Percentiles rank a stretch among this genome's conserved stretches.
Conservation (phyloP, 2,797 vertebrate genomes). For the Lates japonicus region DNA sequence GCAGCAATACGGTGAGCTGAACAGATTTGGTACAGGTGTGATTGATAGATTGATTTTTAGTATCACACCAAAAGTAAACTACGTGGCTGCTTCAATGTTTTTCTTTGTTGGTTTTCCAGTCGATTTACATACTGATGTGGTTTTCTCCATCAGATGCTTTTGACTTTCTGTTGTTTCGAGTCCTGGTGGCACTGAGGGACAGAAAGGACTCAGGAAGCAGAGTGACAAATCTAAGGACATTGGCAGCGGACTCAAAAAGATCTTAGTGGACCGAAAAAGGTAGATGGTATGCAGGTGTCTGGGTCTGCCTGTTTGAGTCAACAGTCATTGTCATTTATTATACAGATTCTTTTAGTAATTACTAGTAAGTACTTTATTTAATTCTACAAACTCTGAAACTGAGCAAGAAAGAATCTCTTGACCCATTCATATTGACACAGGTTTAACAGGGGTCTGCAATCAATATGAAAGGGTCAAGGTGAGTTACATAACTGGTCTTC, state of each 20-base stretch:
- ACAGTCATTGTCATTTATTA: not conserved
- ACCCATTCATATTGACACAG: not conserved
- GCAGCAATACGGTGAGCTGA: slow-evolving; percentile 89
- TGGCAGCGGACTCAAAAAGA: slow-evolving; percentile 89
- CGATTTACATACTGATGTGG: not conserved
- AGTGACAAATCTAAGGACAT: slow-evolving; percentile 93
- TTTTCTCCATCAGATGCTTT: slow-evolving; percentile 88
- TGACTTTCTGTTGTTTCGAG: slow-evolving; percentile 91
- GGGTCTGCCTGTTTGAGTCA: not conserved
- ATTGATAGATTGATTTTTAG: not conserved
- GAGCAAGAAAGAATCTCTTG: not conserved
- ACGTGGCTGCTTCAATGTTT: not conserved
- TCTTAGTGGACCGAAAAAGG: slow-evolving; percentile 98
- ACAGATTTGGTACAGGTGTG: not conserved
- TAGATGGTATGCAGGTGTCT: slow-evolving; percentile 57
- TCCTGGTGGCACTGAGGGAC: slow-evolving; percentile 87
- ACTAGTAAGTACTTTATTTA: not conserved
- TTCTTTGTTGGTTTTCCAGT: not conserved
- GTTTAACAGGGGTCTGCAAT: not conserved
- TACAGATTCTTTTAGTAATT: slow-evolving; percentile 14
- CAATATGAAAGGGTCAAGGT: not conserved
- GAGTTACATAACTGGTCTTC: not conserved
- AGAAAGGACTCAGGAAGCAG: slow-evolving; percentile 90
- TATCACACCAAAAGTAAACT: not conserved
- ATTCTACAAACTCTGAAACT: not conserved